Percentiles rank a stretch among this genome's conserved stretches.
Evolutionary conservation across 2,797 vertebrate species (phyloP).

Genomic region (Phoebastria nigripes): DNA sequence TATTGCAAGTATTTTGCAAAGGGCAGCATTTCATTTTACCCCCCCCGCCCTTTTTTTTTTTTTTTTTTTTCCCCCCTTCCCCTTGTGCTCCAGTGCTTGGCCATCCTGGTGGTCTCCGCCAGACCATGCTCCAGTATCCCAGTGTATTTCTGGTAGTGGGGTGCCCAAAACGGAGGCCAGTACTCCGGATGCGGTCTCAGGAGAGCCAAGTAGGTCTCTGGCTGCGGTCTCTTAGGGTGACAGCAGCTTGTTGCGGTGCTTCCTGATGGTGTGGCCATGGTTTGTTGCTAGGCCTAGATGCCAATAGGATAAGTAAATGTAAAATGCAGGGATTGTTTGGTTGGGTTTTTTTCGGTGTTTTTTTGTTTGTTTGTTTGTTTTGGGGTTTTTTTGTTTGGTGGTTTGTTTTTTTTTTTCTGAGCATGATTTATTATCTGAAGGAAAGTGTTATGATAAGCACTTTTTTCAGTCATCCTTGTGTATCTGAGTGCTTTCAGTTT

Average conservation of each 20-base stretch:
- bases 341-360: neutral
- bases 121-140: neutral
- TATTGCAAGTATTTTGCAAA: neutral
- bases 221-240: accelerated
- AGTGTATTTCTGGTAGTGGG: neutral
- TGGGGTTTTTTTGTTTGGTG: too few species aligned
- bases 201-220: neutral
- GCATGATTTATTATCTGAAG: neutral
- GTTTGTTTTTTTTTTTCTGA: too few species aligned
- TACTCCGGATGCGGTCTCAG: accelerated
- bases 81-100: neutral
- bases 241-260: neutral
- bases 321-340: neutral
- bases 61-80: too few species aligned
- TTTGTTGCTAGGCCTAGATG: neutral
- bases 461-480: neutral
- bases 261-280: neutral
- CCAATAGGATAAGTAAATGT: neutral
- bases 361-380: too few species aligned
- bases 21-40: neutral
- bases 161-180: neutral
- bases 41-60: too few species aligned
- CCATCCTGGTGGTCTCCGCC: neutral
- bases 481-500: neutral
- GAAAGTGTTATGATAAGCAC: neutral